Base-by-base conservation (phyloP, 2,888 invertebrate genomes). In the Volucella inflata region DNA sequence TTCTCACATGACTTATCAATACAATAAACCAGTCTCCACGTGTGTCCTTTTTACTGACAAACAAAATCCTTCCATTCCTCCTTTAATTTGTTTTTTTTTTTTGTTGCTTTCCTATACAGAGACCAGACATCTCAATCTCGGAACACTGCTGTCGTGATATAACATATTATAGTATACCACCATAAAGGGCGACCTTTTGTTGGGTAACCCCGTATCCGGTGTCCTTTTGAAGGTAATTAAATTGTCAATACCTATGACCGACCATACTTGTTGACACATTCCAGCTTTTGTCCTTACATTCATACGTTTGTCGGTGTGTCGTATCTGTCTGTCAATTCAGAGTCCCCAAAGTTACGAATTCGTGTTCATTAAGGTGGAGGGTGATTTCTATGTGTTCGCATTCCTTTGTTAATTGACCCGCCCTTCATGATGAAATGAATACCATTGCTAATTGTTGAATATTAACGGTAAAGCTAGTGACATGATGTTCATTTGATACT, bases 391-490 rank as follows among this genome's bases (percentile, higher is more conserved):
- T 55, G 53, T 55, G 53, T 62, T 46, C 65, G 60, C 59, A 87
- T 87, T 87, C 82, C 82, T 70, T 70, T 65, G 78, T 87, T 87
- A 87, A 87, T 87, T 87, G 87, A 87, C 87, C 74, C 74, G 67
- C 59, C 82, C 6, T 70, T 68, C 44, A 74, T 67, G 74, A 87
- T 82, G 82, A 87, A 82, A 82, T 70, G 70, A 82, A 87, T 87
- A 82, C 82, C 55, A 65, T 48, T 68, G 74, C 78, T 87, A 87
- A 87, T 87, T 82, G 87, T 57, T 74, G 77, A 70, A 78, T 82
- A 87, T 82, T 87, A 30, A 55, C 59, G 36, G 44, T 53, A 65
- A 77, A 76, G 51, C 76, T 50, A 65, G 77, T 67, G 80, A 10
- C 38, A 10, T 53, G 16, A n/a, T 36, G 50, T 57, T 64, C 46